Percentiles rank a stretch among this genome's conserved stretches.
Evolutionary conservation across 2,113 vertebrate species (phyloP).

Genomic region (Apaloderma vittatum): DNA sequence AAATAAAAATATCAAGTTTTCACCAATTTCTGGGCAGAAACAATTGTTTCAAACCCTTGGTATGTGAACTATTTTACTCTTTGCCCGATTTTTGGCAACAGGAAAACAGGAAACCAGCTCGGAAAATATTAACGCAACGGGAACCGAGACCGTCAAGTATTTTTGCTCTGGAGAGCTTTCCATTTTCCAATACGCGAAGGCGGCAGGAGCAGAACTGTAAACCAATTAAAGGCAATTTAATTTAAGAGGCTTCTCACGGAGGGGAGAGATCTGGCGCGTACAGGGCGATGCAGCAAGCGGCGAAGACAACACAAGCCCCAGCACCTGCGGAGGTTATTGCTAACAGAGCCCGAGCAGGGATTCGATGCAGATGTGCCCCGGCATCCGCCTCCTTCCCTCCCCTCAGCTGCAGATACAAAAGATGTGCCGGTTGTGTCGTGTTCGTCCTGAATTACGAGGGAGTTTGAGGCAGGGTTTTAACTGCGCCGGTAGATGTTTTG

Average conservation of each 20-base stretch:
- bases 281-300: not conserved
- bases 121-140: slow-evolving; percentile 36
- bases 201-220: not conserved
- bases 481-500: not conserved
- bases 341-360: not conserved
- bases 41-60: not conserved
- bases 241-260: not conserved
- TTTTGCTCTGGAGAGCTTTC: not conserved
- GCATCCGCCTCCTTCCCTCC: not conserved
- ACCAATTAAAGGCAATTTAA: slow-evolving; percentile 26
- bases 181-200: not conserved
- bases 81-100: slow-evolving; percentile 20
- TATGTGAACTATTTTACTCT: not conserved
- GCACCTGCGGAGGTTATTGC: slow-evolving; percentile 33
- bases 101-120: slow-evolving; percentile 41
- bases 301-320: not conserved
- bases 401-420: not conserved
- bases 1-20: not conserved
- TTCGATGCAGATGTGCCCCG: not conserved
- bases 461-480: not conserved
- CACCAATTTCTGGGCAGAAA: not conserved
- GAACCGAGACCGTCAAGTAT: not conserved
- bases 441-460: not conserved
- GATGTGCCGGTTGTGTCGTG: accelerated
- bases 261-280: not conserved